Conservation (phyloP, 2,113 vertebrate genomes). For the Myrmophylax atrothorax region DNA sequence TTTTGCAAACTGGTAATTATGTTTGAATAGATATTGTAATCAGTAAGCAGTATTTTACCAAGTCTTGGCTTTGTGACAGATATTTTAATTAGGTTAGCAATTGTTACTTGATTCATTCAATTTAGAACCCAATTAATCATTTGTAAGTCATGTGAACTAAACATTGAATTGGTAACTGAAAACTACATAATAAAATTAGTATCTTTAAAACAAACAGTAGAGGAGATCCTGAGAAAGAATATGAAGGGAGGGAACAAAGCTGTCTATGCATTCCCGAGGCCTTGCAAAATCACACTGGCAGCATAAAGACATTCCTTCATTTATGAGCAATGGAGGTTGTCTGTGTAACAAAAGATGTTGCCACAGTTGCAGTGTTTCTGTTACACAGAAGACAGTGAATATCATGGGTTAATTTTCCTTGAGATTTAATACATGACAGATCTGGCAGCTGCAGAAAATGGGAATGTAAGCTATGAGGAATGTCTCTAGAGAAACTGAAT, state of each 20-base stretch:
- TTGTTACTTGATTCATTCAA: neutral
- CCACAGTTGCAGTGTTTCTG: neutral
- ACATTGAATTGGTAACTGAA: neutral
- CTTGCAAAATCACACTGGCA: neutral
- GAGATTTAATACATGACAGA: neutral
- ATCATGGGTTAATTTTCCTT: neutral
- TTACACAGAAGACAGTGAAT: neutral
- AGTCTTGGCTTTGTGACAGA: neutral
- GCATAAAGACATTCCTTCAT: neutral
- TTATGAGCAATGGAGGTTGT: neutral
- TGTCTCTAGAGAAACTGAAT: neutral
- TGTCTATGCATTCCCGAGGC: neutral
- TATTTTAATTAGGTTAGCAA: slow-evolving; percentile 16
- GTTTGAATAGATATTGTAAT: neutral
- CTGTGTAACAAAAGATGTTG: neutral
- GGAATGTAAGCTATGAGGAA: slow-evolving; percentile 1
- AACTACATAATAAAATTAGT: neutral
- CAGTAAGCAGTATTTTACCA: neutral
- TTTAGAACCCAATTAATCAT: neutral
- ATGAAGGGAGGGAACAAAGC: neutral
- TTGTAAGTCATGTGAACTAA: neutral
- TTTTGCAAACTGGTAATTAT: neutral
- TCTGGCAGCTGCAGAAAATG: neutral
- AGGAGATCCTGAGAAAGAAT: neutral
- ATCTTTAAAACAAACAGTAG: neutral